phyloP scores from a whole-genome alignment of 2,113 vertebrate genomes.

The Pachyramphus minor region DNA sequence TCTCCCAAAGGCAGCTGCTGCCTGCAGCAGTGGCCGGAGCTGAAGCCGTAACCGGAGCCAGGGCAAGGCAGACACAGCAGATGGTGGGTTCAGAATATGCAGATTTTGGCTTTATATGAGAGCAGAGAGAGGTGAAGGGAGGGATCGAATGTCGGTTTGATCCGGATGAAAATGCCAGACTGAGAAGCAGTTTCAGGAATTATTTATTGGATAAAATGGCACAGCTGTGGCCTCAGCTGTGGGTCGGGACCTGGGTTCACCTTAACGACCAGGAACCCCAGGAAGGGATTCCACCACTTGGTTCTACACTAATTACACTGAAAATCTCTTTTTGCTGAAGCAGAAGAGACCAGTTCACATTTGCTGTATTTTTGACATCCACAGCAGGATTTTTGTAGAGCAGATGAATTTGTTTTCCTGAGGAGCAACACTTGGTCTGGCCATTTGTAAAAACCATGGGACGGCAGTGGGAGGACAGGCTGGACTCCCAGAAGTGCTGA shows the following conservation, averaged over 20 bases:
- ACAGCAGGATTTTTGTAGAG: neutral
- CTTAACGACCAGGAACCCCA: neutral
- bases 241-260: neutral
- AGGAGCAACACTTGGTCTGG: neutral
- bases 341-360: neutral
- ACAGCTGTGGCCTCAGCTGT: neutral
- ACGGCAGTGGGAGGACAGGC: neutral
- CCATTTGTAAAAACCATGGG: neutral
- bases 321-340: neutral
- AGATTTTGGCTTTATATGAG: neutral
- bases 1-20: neutral
- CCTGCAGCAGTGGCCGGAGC: neutral
- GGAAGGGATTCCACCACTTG: neutral
- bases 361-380: neutral
- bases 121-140: neutral
- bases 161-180: neutral
- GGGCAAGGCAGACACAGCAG: neutral
- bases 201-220: neutral
- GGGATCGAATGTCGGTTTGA: neutral
- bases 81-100: neutral
- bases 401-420: neutral
- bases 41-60: neutral
- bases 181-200: neutral
- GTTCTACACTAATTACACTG: neutral
- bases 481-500: fast-evolving